These are phyloP conservation scores for Rosalia funebris DNA, from an alignment of 2,888 invertebrate genomes.

Conservation along the genomic window DNA sequence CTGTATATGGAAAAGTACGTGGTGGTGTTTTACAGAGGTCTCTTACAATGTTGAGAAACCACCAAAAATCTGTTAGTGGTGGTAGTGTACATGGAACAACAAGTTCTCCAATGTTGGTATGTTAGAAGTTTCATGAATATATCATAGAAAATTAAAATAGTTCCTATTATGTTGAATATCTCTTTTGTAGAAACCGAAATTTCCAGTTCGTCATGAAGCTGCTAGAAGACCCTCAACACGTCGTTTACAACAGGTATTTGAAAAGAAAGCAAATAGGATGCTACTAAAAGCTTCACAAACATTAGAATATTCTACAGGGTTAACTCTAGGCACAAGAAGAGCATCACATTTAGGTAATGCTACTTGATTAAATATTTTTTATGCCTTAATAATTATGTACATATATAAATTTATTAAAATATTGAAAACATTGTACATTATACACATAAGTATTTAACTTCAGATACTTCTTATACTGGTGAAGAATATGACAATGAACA, in stretches of 20 bases:
- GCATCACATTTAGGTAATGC: constrained; percentile 64
- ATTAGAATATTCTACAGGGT: constrained; percentile 82
- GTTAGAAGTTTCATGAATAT: no score
- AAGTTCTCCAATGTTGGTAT: constrained; percentile 72
- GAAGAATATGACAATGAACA: constrained; percentile 77
- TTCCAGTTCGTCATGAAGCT: constrained; percentile 78
- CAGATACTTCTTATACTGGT: constrained; percentile 61
- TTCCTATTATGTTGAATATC: constrained; percentile 19
- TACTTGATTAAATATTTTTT: constrained; percentile 50
- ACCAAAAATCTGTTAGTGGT: constrained; percentile 81
- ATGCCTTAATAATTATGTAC: background rate
- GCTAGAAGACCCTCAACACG: constrained; percentile 83
- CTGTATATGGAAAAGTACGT: constrained; percentile 79
- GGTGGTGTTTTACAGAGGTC: constrained; percentile 81
- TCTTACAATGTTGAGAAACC: constrained; percentile 80
- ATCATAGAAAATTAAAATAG: no score
- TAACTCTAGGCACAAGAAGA: constrained; percentile 76
- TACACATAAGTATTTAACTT: no score
- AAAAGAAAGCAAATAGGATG: constrained; percentile 85
- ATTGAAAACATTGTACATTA: no score
- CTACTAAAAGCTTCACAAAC: constrained; percentile 86
- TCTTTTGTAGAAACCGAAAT: constrained; percentile 74
- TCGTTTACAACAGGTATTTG: constrained; percentile 84
- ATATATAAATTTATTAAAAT: constrained; percentile 20
- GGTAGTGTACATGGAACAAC: constrained; percentile 73